A percentile compares a stretch with the other conserved stretches of the same genome.
Conservation (phyloP, 2,888 invertebrate genomes). For the Phorcus lineatus region DNA sequence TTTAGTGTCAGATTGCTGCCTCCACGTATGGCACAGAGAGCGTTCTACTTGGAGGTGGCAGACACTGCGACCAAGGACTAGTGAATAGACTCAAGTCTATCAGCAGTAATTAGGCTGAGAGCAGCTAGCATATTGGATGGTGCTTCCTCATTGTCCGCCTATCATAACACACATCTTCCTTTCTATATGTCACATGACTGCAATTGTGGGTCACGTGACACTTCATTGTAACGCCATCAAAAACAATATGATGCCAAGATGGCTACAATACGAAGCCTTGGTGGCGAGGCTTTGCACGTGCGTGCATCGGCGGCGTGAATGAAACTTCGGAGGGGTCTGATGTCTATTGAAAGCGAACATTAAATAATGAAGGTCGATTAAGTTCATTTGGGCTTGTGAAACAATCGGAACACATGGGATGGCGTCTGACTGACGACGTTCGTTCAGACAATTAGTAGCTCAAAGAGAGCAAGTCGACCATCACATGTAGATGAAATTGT, state of each 20-base stretch:
- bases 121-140: background rate
- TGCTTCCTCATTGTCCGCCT: background rate
- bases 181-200: background rate
- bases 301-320: background rate
- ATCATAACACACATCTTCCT: slow-evolving; percentile 8
- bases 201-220: slow-evolving; percentile 14
- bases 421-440: too few species aligned
- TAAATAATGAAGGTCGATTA: slow-evolving; percentile 2
- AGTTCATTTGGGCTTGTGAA: background rate
- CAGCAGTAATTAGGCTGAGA: slow-evolving; percentile 6
- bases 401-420: too few species aligned
- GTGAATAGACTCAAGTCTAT: background rate
- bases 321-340: background rate
- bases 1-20: background rate
- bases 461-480: too few species aligned
- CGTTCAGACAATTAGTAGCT: too few species aligned
- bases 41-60: too few species aligned
- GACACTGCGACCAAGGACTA: background rate
- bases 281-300: slow-evolving; percentile 13
- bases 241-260: slow-evolving; percentile 15
- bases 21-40: background rate
- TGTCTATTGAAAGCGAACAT: slow-evolving; percentile 3
- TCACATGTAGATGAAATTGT: too few species aligned
- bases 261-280: background rate
- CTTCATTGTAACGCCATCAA: background rate